These are phyloP conservation scores for Rhyacichthys aspro DNA, from an alignment of 2,797 vertebrate genomes.

Conservation along the genomic window DNA sequence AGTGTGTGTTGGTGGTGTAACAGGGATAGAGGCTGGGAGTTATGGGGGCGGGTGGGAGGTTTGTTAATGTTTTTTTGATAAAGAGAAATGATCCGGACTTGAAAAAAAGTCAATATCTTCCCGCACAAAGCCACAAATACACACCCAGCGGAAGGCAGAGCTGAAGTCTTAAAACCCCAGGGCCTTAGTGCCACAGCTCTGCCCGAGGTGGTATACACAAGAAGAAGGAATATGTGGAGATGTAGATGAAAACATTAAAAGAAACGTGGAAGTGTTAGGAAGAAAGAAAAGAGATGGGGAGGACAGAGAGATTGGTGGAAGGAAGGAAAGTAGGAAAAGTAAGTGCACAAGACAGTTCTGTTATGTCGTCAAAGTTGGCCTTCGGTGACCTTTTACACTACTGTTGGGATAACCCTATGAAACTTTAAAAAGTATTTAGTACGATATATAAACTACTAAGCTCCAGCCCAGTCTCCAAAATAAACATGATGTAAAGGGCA, in stretches of 20 bases:
- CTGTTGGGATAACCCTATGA: too few relatives aligned
- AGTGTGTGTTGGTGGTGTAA: conserved; percentile 22
- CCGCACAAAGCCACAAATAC: conserved; percentile 54
- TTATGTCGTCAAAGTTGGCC: conserved; percentile 1
- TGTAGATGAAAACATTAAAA: conserved; percentile 41
- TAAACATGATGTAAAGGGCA: too few relatives aligned
- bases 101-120: conserved; percentile 84
- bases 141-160: conserved; percentile 77
- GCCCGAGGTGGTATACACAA: conserved; percentile 86
- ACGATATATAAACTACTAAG: too few relatives aligned
- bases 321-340: conserved; percentile 28
- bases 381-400: neutral
- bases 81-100: conserved; percentile 85
- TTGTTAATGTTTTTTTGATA: conserved; percentile 84
- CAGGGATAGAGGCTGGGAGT: conserved; percentile 17
- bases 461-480: too few relatives aligned
- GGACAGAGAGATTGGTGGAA: conserved; percentile 17
- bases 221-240: conserved; percentile 76
- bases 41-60: conserved; percentile 39
- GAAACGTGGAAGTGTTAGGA: conserved; percentile 41
- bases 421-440: too few relatives aligned
- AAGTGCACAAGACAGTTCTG: neutral
- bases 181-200: conserved; percentile 87
- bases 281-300: conserved; percentile 40
- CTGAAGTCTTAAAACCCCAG: conserved; percentile 79